Base-by-base conservation (phyloP, 2,797 vertebrate species). In the Anabacerthia variegaticeps region DNA sequence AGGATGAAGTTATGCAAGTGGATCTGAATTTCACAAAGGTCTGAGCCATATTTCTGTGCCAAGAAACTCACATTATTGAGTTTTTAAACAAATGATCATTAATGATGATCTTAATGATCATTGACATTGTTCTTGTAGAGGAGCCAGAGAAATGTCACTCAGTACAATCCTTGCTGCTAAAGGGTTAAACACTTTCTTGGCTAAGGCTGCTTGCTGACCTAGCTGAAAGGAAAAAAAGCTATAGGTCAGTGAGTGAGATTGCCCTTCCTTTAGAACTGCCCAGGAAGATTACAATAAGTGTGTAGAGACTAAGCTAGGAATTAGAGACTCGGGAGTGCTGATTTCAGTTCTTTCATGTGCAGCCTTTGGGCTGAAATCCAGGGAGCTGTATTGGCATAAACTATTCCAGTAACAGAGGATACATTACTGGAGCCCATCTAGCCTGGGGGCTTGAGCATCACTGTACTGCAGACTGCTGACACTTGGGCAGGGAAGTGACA, bases 71-170 rank as follows among this genome's bases (percentile, higher is more conserved):
- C 46, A 59, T 85, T 77, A 93, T 32, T 81, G 76, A 81, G 80
- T 79, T 94, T 93, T 96, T 84, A 86, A 96, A 81, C 80, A 81
- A 89, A 90, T 55, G 2, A 69, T 94, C 88, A 76, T 95, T 96
- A 95, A 93, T 76, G 58, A 69, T 73, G 62, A 93, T 76, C 73
- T 79, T 94, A 92, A 95, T 76, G 58, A 73, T 88, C 66, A 63
- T 52, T 90, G 92, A 76, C 88, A 73, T 67, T 76, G 48, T 73
- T 92, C 73, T 76, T 85, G 36, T 76, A 63, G 43, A 88, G 81
- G 10, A 88, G 80, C 69, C 74, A 92, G 55, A 44, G 39, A 94
- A 95, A 90, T 55, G 79, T 94, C 73, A 76, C 6, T n/a, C 23
- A 12, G 43, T 68, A 39, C 46, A 85, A 76, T 48, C 26, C 21